Percentiles rank a stretch among this genome's conserved stretches.
Evolutionary conservation across 2,797 vertebrate species (phyloP).

Genomic region (Sarcophilus harrisii): DNA sequence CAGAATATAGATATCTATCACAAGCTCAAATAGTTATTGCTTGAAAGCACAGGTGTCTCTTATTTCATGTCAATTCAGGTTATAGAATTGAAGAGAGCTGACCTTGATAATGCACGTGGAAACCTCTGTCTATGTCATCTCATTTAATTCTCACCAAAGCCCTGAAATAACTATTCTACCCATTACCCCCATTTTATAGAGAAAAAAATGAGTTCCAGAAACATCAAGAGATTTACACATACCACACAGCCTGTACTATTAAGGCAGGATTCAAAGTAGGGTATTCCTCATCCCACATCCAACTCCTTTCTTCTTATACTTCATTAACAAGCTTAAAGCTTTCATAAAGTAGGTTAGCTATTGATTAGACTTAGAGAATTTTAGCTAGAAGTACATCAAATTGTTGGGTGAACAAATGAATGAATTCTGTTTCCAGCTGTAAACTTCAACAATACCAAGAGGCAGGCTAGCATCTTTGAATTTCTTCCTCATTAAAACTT

Average conservation of each 20-base stretch:
- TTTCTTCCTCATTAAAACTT: slow-evolving; percentile 23
- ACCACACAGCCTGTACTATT: not conserved
- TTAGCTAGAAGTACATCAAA: not conserved
- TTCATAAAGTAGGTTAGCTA: not conserved
- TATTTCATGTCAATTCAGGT: not conserved
- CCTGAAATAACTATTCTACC: not conserved
- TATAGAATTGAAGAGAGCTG: not conserved
- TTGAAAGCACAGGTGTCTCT: not conserved
- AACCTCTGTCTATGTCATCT: not conserved
- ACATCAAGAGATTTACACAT: not conserved
- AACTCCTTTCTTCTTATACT: not conserved
- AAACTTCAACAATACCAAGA: not conserved
- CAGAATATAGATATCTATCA: not conserved
- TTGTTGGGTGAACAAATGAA: not conserved
- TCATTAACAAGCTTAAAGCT: not conserved
- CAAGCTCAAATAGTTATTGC: not conserved
- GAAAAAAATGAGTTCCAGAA: not conserved
- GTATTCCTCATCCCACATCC: not conserved
- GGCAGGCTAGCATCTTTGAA: not conserved
- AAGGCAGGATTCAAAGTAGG: not conserved
- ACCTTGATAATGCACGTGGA: not conserved
- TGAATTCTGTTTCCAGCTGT: not conserved
- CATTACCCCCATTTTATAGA: not conserved
- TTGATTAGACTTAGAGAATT: not conserved
- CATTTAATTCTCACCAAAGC: not conserved